Evolutionary conservation across 2,888 invertebrate genomes (phyloP), one percentile per base, ranked within the genome.

Genomic region (Pocota personata): DNA sequence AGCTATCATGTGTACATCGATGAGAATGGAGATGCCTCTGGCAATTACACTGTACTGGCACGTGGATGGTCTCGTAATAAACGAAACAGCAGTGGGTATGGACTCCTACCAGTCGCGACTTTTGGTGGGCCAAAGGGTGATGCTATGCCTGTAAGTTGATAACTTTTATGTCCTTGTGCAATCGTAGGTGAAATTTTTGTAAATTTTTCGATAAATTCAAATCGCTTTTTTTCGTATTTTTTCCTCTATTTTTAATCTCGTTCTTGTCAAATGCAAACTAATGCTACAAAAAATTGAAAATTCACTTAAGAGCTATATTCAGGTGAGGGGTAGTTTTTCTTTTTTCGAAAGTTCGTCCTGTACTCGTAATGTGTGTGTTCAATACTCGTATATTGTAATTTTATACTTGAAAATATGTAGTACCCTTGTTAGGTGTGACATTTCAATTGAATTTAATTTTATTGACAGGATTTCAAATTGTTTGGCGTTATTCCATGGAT

Each of bases 1-100:
- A 97, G 98, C 48, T 98, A 97, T 92, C 95, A 96, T 93, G 96
- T 97, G n/a, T 96, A 97, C 90, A 97, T 98, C 94, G 98, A 98
- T 92, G 96, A 96, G 89, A 96, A 97, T 89, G 98, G 97, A 0
- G 98, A 98, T 90, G 97, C 98, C 0, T 97, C 97, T 90, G 98
- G 98, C 10, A 98, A 98, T 94, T 98, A 98, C 93, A 97, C 98
- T 0, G 93, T 98, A 86, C 94, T 98, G 88, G 95, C 96, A 3
- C 90, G 94, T 66, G 93, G 93, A 82, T 88, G 87, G 46, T 88
- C 93, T 66, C 89, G 93, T 55, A 90, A 91, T 88, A 89, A 87
- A 32, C 90, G 90, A 79, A 92, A 91, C 82, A 87, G 88, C 79
- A 90, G 89, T 35, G 89, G 90, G 8, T 95, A 95, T 89, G 97